Evolutionary conservation across 23 tunicate species (phyloP).

Genomic region (Styela clava): DNA sequence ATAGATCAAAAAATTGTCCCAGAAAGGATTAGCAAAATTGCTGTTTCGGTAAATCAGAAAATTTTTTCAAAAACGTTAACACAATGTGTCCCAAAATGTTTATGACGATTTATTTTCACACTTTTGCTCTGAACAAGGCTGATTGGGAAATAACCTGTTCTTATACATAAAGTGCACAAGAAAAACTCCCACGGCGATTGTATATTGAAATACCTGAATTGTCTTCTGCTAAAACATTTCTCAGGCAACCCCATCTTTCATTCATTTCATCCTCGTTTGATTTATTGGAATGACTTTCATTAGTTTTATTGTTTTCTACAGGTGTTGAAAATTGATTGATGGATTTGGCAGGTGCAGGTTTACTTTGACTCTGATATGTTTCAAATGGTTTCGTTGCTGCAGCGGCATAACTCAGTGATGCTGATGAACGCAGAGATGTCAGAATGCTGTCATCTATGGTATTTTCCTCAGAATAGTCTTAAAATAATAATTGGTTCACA

Average conservation of each 20-base stretch:
- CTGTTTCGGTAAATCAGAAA: too few species aligned
- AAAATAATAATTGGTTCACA: too few species aligned
- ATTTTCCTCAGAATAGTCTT: background rate
- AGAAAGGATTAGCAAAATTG: too few species aligned
- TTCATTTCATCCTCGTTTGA: constrained; percentile 3
- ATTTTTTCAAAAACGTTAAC: too few species aligned
- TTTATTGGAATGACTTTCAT: background rate
- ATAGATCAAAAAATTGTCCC: too few species aligned
- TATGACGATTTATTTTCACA: too few species aligned
- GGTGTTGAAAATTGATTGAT: background rate
- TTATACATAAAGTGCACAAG: too few species aligned
- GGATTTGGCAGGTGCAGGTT: background rate
- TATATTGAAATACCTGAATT: constrained; percentile 6
- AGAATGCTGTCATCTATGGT: background rate
- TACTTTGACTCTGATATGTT: background rate
- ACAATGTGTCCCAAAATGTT: too few species aligned
- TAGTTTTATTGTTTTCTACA: background rate
- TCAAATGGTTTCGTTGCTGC: background rate
- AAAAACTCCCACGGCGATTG: background rate
- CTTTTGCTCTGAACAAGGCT: too few species aligned
- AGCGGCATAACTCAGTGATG: background rate
- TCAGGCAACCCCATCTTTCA: constrained; percentile 26
- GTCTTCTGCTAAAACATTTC: constrained; percentile 6
- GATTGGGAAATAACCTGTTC: too few species aligned
- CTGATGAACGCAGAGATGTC: background rate